Conservation (phyloP, 1,140 invertebrate species). For the Scaptomyza hsui region DNA sequence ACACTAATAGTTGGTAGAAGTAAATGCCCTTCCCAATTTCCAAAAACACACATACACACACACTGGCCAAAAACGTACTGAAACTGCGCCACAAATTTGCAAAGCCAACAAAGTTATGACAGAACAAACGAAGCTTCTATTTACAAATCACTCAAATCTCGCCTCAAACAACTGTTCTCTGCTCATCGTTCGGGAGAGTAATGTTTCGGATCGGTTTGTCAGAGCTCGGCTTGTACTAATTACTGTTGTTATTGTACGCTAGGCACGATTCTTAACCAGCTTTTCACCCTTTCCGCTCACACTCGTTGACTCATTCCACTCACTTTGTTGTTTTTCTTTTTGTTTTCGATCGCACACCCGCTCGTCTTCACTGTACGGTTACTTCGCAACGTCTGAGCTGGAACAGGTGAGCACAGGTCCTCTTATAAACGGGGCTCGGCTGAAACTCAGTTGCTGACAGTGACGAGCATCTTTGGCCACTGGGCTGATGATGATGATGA, state of each 20-base stretch:
- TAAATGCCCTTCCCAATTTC: conserved; percentile 9
- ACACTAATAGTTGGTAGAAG: not conserved
- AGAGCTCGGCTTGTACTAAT: conserved; percentile 18
- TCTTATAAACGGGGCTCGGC: conserved; percentile 61
- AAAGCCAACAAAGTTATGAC: conserved; percentile 63
- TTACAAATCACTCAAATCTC: not conserved
- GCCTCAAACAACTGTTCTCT: conserved; percentile 10
- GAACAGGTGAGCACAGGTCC: conserved; percentile 58
- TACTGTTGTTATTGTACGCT: not conserved
- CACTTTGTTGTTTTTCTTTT: too few relatives aligned
- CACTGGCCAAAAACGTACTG: conserved; percentile 51
- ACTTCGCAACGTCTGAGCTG: conserved; percentile 60
- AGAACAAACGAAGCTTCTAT: conserved; percentile 32
- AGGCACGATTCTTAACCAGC: conserved; percentile 11
- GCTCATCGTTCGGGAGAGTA: conserved; percentile 7
- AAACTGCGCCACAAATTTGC: conserved; percentile 74
- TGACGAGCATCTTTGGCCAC: conserved; percentile 31
- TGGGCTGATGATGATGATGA: conserved; percentile 19
- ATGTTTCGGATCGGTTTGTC: not conserved
- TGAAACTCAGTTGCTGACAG: conserved; percentile 5
- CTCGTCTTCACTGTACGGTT: conserved; percentile 59
- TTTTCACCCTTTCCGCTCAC: not conserved
- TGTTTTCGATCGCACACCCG: conserved; percentile 21
- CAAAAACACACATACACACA: conserved; percentile 26
- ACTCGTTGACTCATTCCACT: conserved; percentile 50